These are phyloP conservation scores for Ornithoptera priamus DNA, from an alignment of 2,888 invertebrate genomes.

Conservation along the genomic window DNA sequence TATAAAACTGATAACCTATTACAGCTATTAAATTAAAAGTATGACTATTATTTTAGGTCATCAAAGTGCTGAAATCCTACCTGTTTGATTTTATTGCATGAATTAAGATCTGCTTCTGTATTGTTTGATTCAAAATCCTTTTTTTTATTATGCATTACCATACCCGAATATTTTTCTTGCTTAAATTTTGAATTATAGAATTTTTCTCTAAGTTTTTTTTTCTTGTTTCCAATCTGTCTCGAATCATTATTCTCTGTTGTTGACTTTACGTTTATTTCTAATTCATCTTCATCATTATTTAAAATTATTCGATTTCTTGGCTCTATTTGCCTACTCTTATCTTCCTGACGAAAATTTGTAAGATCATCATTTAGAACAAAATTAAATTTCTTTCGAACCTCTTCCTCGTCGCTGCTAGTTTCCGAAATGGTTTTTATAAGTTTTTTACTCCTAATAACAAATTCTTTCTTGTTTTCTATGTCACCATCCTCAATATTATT, in stretches of 20 bases:
- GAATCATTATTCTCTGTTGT: slow-evolving; percentile 37
- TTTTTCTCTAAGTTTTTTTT: slow-evolving; percentile 57
- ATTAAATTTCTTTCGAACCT: slow-evolving; percentile 23
- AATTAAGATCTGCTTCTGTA: slow-evolving; percentile 27
- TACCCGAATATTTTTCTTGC: slow-evolving; percentile 37
- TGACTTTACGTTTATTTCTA: slow-evolving; percentile 16
- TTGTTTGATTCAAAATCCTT: slow-evolving; percentile 22
- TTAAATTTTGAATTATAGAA: slow-evolving; percentile 54
- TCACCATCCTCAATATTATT: slow-evolving; percentile 31
- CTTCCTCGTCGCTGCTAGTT: slow-evolving; percentile 53
- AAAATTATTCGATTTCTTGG: slow-evolving; percentile 27
- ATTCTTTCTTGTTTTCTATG: slow-evolving; percentile 38
- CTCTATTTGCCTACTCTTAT: slow-evolving; percentile 23
- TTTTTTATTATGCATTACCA: slow-evolving; percentile 42
- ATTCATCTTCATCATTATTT: slow-evolving; percentile 27
- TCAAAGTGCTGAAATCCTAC: neutral
- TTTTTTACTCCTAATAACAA: slow-evolving; percentile 41
- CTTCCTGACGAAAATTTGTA: neutral
- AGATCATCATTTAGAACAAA: slow-evolving; percentile 26
- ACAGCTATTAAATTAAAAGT: neutral
- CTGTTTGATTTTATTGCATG: slow-evolving; percentile 46
- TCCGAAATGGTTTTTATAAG: slow-evolving; percentile 50
- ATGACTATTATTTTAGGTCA: neutral
- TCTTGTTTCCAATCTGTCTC: slow-evolving; percentile 55
- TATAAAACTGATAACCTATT: neutral